Base-by-base conservation (phyloP, 2,113 vertebrate species). In the Sporophila hypoxantha region DNA sequence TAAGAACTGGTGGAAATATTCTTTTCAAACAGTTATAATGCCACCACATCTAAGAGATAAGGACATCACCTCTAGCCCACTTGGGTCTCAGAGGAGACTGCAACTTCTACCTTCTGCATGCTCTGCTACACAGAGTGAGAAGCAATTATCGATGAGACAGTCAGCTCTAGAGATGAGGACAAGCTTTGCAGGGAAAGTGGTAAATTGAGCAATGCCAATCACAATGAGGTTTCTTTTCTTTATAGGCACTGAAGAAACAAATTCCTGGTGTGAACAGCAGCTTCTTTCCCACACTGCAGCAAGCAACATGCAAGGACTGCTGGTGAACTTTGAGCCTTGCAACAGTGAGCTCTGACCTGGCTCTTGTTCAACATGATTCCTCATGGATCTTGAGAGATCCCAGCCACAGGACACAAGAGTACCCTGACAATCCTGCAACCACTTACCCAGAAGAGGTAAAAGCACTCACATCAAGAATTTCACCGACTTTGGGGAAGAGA, bases 281-380 rank as follows among this genome's bases (percentile, higher is more conserved):
- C 32, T 61, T 10, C 46, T 23, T 76, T 12, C 39, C 14, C 27
- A 47, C 62, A 42, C 1, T 21, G 8, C 44, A 77, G 41, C 13
- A 44, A 68, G 14, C 0, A 0, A 29, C 15, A 30, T 5, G 18
- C 14, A 37, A 3, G 2, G 17, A 76, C 46, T 6, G 5, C 44
- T 61, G 41, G 27, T 12, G 66, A 74, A 70, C 41, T 32, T 5
- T 3, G 27, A 65, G 49, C 46, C 82, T 50, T 41, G 36, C 8
- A 39, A 60, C 27, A 49, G 17, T 2, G 17, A 76, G 27, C 13
- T 71, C 62, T 56, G 21, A 59, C 37, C 46, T 14, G 7, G 52
- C 36, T 56, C 55, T 41, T 52, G 32, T 17, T 44, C 55, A 76
- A 5, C 15, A 20, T 1, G 15, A 68, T 20, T 69, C 46, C 46